Conservation (phyloP, 2,113 vertebrate species). For the Clarias gariepinus region DNA sequence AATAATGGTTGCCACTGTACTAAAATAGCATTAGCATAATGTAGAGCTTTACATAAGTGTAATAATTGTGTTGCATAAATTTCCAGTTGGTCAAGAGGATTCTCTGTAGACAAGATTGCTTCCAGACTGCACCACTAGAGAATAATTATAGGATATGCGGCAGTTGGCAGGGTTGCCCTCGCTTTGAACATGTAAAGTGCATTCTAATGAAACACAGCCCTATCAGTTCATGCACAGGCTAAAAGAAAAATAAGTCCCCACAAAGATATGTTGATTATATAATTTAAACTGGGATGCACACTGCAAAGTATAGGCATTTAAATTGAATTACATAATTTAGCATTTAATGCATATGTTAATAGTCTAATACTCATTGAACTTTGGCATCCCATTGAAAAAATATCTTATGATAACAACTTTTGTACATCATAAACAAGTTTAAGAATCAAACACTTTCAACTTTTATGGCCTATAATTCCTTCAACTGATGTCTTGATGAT, state of each 20-base stretch:
- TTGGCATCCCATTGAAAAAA: background rate
- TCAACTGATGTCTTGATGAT: background rate
- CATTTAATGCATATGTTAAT: background rate
- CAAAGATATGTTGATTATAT: background rate
- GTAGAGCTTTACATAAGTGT: conserved; percentile 43
- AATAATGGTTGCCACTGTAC: conserved; percentile 34
- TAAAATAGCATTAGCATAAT: conserved; percentile 47
- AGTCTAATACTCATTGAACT: background rate
- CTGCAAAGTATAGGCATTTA: background rate
- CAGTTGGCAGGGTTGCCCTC: conserved; percentile 35
- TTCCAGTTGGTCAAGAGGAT: conserved; percentile 37
- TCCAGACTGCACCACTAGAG: conserved; percentile 30
- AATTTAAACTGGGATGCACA: background rate
- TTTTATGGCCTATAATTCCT: background rate
- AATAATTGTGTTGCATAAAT: conserved; percentile 39
- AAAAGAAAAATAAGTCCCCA: background rate
- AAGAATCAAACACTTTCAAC: background rate
- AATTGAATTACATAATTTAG: background rate
- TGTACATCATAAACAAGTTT: background rate
- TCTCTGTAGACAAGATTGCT: conserved; percentile 23
- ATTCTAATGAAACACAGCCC: conserved; percentile 5
- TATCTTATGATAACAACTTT: background rate
- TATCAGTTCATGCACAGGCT: background rate
- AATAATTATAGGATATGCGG: conserved; percentile 43
- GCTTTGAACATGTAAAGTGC: conserved; percentile 26